These are phyloP conservation scores for Sinohyriopsis cumingii DNA, from an alignment of 2,888 invertebrate species.

Conservation along the genomic window DNA sequence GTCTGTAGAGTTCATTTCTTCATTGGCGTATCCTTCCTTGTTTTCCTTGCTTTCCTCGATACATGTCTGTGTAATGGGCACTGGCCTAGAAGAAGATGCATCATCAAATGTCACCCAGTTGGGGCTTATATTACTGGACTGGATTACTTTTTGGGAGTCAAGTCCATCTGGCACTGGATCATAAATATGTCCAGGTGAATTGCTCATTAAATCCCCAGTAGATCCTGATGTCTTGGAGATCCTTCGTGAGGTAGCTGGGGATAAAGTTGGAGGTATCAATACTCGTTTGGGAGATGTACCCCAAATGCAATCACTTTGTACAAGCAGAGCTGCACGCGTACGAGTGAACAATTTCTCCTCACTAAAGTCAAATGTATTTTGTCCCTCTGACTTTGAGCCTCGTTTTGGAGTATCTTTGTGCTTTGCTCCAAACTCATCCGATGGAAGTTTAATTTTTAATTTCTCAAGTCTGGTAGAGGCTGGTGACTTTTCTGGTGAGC, in stretches of 20 bases:
- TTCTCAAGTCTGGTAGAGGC: constrained; percentile 44
- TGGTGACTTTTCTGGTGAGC: constrained; percentile 57
- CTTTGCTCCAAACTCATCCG: constrained; percentile 51
- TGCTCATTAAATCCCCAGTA: constrained; percentile 7
- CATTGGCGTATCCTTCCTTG: neutral
- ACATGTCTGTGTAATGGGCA: too few relatives aligned
- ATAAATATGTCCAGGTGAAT: constrained; percentile 14
- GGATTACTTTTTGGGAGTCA: neutral
- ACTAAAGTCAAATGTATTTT: constrained; percentile 53
- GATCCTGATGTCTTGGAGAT: constrained; percentile 19
- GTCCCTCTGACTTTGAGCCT: constrained; percentile 12
- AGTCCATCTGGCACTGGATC: constrained; percentile 9
- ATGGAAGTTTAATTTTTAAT: constrained; percentile 61
- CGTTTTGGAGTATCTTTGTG: constrained; percentile 45
- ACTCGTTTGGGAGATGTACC: constrained; percentile 58
- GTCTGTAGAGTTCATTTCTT: too few relatives aligned
- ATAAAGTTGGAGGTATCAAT: constrained; percentile 60
- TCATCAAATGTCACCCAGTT: too few relatives aligned
- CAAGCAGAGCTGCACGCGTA: constrained; percentile 59
- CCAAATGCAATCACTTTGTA: constrained; percentile 47
- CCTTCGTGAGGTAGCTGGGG: constrained; percentile 53
- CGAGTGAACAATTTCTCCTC: constrained; percentile 63
- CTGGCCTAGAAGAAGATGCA: too few relatives aligned
- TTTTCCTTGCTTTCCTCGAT: too few relatives aligned
- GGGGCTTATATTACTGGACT: too few relatives aligned